These are phyloP conservation scores for Panthera leo DNA, from an alignment of 2,113 vertebrate genomes.

Conservation along the genomic window DNA sequence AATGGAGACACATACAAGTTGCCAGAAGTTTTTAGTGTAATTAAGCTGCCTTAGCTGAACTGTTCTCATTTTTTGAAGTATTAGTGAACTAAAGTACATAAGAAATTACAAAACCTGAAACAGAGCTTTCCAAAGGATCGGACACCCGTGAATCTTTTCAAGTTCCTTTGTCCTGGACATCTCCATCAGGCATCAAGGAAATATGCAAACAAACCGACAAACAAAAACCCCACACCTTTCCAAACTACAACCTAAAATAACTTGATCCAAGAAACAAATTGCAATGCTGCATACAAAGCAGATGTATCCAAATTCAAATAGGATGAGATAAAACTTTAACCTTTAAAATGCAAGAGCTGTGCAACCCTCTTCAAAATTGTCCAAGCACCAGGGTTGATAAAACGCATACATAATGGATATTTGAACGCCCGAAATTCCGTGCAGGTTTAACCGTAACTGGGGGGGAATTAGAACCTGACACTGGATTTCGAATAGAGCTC, in stretches of 20 bases:
- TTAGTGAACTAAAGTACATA: conserved; percentile 28
- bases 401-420: neutral
- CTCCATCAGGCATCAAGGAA: neutral
- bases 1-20: neutral
- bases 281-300: conserved; percentile 59
- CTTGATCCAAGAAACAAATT: conserved; percentile 34
- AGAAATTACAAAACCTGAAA: neutral
- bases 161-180: neutral
- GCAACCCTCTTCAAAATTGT: conserved; percentile 30
- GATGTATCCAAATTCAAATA: conserved; percentile 47
- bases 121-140: conserved; percentile 5
- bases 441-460: neutral
- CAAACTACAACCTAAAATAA: conserved; percentile 59
- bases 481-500: neutral
- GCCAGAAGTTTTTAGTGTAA: conserved; percentile 59
- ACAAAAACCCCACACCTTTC: neutral
- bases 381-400: neutral
- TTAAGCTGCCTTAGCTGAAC: conserved; percentile 3
- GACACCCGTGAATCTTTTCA: neutral
- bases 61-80: neutral
- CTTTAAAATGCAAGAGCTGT: neutral
- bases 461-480: neutral
- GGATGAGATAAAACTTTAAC: neutral
- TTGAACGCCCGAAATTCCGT: neutral
- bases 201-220: neutral